Evolutionary conservation across 2,888 invertebrate genomes (phyloP), one percentile per base, ranked within the genome.

Genomic region (Cheilosia vulpina): DNA sequence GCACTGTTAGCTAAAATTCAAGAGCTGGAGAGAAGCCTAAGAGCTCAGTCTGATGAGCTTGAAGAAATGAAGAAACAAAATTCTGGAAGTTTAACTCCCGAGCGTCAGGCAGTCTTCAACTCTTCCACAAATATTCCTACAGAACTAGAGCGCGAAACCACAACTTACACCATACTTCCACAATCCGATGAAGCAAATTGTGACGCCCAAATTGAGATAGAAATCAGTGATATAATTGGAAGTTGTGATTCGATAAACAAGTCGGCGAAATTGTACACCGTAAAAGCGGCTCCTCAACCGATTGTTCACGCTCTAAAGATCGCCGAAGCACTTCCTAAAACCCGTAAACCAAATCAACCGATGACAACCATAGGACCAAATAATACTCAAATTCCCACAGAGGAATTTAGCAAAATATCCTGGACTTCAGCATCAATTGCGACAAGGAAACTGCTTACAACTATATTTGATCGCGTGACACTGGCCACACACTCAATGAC

Each of bases 401-500:
- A 89, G n/a, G 85, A 94, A 3, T 91, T 93, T 55, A 92, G 93
- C 60, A 92, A 92, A 27, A 93, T 95, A 24, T 93, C 94, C 87
- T 95, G 94, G 94, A 24, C 45, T 2, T 89, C 93, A 1, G 92
- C 94, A 75, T 93, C 94, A 5, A 89, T 92, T 6, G 94, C 94
- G 5, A 94, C 95, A 0, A 91, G 94, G 77, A 94, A 93, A 88
- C 89, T 95, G 15, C 88, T 95, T 45, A 93, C 93, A 87, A 91
- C 93, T 0, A 90, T 94, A 15, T 95, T 95, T 88, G 92, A 93
- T 34, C 92, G 94, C 65, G 93, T 94, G 60, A 92, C 93, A 0
- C 89, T 95, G 71, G 95, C 94, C 11, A 94, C 94, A 0, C 94
- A 94, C 88, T 94, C 94, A 0, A 91, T 95, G 82, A 94, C 94